A percentile compares a stretch with the other conserved stretches of the same genome.
Evolutionary conservation across 2,113 vertebrate species (phyloP).

Genomic region (Abramis brama): DNA sequence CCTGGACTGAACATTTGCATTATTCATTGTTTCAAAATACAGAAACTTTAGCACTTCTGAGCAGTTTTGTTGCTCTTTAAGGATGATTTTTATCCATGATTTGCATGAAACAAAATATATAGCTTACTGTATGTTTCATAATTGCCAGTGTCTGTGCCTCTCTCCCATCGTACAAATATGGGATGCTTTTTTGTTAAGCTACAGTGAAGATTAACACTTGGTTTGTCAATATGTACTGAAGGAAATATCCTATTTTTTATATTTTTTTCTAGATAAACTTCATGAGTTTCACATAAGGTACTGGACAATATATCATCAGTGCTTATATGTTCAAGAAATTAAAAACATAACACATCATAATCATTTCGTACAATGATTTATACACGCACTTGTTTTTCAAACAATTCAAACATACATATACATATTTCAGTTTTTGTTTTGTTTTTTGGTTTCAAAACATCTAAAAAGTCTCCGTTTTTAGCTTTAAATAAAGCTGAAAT

Average conservation of each 20-base stretch:
- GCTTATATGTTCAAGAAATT: not conserved
- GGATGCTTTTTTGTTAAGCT: too few species aligned
- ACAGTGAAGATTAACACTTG: too few species aligned
- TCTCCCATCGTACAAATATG: too few species aligned
- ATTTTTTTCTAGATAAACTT: not conserved
- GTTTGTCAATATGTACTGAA: too few species aligned
- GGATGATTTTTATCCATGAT: not conserved
- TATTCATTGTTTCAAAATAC: not conserved
- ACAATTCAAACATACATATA: slow-evolving; percentile 61
- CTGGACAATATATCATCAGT: not conserved
- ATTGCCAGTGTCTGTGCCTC: not conserved
- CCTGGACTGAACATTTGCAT: not conserved
- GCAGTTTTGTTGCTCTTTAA: slow-evolving; percentile 3
- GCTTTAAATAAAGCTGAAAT: slow-evolving; percentile 61
- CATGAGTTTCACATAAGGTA: not conserved
- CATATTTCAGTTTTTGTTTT: slow-evolving; percentile 59
- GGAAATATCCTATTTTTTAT: not conserved
- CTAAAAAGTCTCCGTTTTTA: slow-evolving; percentile 59
- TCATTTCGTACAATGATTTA: slow-evolving; percentile 68
- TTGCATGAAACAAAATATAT: slow-evolving; percentile 15
- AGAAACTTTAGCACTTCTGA: not conserved
- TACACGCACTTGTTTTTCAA: slow-evolving; percentile 65
- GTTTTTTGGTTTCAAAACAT: slow-evolving; percentile 63
- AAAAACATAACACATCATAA: slow-evolving; percentile 6
- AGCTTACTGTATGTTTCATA: not conserved